Conservation (phyloP, 2,797 vertebrate genomes). For the Agapornis canus region DNA sequence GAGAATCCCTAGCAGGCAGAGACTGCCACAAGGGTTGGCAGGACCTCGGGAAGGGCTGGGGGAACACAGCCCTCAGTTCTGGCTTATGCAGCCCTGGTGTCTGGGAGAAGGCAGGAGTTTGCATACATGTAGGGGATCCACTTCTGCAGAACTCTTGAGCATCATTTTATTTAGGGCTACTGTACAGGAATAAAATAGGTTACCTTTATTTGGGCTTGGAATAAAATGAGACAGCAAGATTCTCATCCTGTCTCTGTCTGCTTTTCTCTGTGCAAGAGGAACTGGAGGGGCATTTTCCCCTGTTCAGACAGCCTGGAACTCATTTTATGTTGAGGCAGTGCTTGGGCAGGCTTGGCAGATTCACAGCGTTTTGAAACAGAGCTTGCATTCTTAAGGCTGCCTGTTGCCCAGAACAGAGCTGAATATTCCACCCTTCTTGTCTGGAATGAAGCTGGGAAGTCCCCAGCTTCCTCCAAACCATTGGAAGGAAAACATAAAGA, state of each 20-base stretch:
- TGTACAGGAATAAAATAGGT: neutral
- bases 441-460: slow-evolving; percentile 32
- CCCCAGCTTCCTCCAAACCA: neutral
- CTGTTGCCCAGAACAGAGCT: slow-evolving; percentile 48
- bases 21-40: neutral
- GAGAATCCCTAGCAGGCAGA: neutral
- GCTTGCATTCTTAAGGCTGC: slow-evolving; percentile 40
- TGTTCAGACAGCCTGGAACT: slow-evolving; percentile 41
- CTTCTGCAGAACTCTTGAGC: neutral
- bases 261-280: neutral
- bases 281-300: neutral
- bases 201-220: neutral
- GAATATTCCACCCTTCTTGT: slow-evolving; percentile 46
- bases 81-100: neutral
- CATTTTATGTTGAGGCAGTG: slow-evolving; percentile 4
- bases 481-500: neutral
- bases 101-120: neutral
- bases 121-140: neutral
- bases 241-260: neutral
- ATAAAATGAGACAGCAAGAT: neutral
- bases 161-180: neutral
- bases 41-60: neutral
- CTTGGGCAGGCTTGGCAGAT: slow-evolving; percentile 20
- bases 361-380: slow-evolving; percentile 51
- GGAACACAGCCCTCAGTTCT: accelerated